phyloP scores from a whole-genome alignment of 2,113 vertebrate species.

The Clupea harengus region DNA sequence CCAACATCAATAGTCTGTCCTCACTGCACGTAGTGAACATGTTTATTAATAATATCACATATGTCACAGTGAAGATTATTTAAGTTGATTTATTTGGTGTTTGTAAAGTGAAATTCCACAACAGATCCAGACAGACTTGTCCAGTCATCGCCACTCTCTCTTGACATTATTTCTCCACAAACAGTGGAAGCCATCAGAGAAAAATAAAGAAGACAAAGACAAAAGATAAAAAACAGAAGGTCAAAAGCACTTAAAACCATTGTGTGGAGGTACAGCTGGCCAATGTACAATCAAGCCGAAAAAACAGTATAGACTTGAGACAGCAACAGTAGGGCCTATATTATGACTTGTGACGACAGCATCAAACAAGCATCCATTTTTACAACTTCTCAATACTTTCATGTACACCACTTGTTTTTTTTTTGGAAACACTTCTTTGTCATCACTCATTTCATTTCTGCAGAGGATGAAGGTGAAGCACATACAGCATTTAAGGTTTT shows the following conservation, averaged over 20 bases:
- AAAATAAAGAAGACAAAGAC: conserved; percentile 16
- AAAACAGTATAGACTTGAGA: conserved; percentile 36
- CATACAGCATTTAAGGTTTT: conserved; percentile 52
- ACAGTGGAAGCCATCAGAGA: conserved; percentile 43
- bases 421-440: conserved; percentile 27
- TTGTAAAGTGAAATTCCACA: conserved; percentile 44
- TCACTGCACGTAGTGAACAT: too few species aligned
- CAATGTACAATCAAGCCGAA: conserved; percentile 32
- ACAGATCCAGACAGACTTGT: conserved; percentile 28
- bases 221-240: neutral
- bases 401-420: conserved; percentile 20
- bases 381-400: neutral
- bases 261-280: conserved; percentile 39
- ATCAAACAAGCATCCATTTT: neutral
- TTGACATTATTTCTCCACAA: conserved; percentile 32
- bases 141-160: conserved; percentile 35
- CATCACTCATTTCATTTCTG: conserved; percentile 29
- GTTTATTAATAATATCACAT: neutral
- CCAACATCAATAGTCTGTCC: neutral
- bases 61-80: conserved; percentile 29
- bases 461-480: conserved; percentile 39
- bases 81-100: conserved; percentile 49
- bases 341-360: conserved; percentile 28
- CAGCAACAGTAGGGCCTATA: conserved; percentile 12
- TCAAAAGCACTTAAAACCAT: conserved; percentile 49